Base-by-base conservation (phyloP, 2,797 vertebrate genomes). In the Atherinosoma microstoma region DNA sequence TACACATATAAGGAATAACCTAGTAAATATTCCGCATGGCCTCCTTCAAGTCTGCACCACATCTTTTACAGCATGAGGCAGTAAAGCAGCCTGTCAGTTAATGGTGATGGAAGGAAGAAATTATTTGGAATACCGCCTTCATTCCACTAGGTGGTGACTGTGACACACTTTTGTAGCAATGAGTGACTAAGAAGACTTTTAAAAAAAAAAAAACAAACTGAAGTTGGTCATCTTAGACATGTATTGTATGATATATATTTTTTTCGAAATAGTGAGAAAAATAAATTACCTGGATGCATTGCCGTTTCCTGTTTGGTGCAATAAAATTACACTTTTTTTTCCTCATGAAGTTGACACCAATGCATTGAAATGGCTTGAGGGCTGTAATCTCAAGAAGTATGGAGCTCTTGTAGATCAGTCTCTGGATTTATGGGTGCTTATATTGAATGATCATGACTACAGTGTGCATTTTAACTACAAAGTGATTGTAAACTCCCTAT, bases 61-160 rank as follows among this genome's bases (percentile, higher is more conserved):
- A 9, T 70, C 1, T 27, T 30, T 36, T 16, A 4, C 18, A 1
- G 0, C 2, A 62, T n/a, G 11, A 57, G 66, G 11, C 42, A 47
- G 6, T 10, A n/a, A 2, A 57, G 2, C n/a, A 6, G 12, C 16
- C 24, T 16, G 12, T 29, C 13, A 45, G 10, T 18, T 29, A 24
- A 47, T n/a, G 5, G 13, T 34, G 15, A 15, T 38, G 1, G 8
- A 9, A 13, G 11, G 4, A 36, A 8, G 0, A 35, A 57, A 45
- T n/a, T 20, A 15, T 8, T 15, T 2, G 4, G 12, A 35, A 7
- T 0, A 13, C 51, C 59, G 0, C 11, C 20, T 16, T 2, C 18
- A 30, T 29, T 32, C 87, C 90, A 86, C 83, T 85, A 90, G 90
- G 65, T 78, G 88, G 91, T 1, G 88, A 82, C 77, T 73, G 18